Base-by-base conservation (phyloP, 2,888 invertebrate genomes). In the Allolobophora icterica region DNA sequence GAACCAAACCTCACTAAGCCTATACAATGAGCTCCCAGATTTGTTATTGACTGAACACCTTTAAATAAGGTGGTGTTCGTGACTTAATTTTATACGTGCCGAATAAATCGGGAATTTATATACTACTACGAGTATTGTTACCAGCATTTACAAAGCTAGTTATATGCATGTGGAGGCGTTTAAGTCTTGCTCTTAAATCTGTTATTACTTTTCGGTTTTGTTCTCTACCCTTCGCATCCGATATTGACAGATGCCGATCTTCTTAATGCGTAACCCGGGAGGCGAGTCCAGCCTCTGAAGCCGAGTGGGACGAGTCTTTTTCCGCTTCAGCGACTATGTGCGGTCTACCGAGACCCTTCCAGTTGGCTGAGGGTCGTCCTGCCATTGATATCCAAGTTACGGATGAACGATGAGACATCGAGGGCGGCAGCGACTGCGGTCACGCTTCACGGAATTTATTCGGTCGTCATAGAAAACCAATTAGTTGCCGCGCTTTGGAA, bases 191-290 rank as follows among this genome's bases (percentile, higher is more conserved):
- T 58, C 30, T 58, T 58, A 58, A 30, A 24, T 58, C 58, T 5
- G 24, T 30, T 24, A 13, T 58, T 58, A n/a, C n/a, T n/a, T n/a
- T n/a, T n/a, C n/a, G n/a, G n/a, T n/a, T n/a, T n/a, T n/a, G n/a
- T n/a, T n/a, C n/a, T n/a, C 42, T 71, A 17, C 71, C 1, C 30
- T 17, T 71, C 71, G 11, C 30, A 30, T 71, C n/a, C n/a, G 8
- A n/a, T n/a, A 71, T n/a, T 71, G 71, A n/a, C 71, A 71, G 71
- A 30, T 71, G 71, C 71, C 71, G 71, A 71, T 71, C 71, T 71
- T 6, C 71, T 24, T 71, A 71, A 71, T 71, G 71, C 71, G 71
- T 71, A 71, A n/a, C 71, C 71, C 17, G 71, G 71, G 71, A 71
- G n/a, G 30, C 71, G 30, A 71, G 71, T n/a, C 71, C 52, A 71